Base-by-base conservation (phyloP, 2,797 vertebrate species). In the Xenopus petersii region DNA sequence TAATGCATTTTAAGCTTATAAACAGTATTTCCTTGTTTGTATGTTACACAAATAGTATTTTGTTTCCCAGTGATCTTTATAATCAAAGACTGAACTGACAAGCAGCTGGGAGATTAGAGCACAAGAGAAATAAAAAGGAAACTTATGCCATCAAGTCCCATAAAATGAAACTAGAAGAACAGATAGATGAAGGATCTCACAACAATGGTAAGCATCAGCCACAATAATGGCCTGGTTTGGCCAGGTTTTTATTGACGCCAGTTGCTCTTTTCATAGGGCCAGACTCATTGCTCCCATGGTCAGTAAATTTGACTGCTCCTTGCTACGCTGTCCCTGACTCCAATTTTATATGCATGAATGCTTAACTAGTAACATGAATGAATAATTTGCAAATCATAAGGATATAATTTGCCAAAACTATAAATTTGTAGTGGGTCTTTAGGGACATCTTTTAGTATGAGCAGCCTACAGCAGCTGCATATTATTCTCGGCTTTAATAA, bases 341-440 rank as follows among this genome's bases (percentile, higher is more conserved):
- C 87, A 81, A 86, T 86, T 93, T 92, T 91, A 89, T 67, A 91
- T 86, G 87, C 86, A 88, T 89, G 87, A 92, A 89, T 86, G 91
- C 88, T 88, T 90, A 88, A 87, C 87, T 90, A 91, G 89, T 84
- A 91, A 90, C 89, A 91, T 87, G 88, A 91, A 89, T 91, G 88
- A 92, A 90, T 91, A 92, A 90, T 89, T 90, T 91, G 88, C 88
- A 84, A 92, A 89, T 85, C 91, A 92, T 91, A 90, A 92, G 91
- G 90, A 93, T 91, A 93, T 92, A 91, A 92, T 91, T 92, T 93
- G 91, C 91, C 91, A 91, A 91, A 92, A 90, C 87, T 87, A 87
- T 88, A 89, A 89, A 90, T 90, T 89, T 90, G 89, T 91, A 92
- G 90, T 85, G 85, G 83, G 89, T 84, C 91, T 90, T 88, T 85